A percentile compares a stretch with the other conserved stretches of the same genome.
These are phyloP conservation scores for Enteromius unitaeniatus DNA, from an alignment of 2,797 vertebrate species.

Conservation along the genomic window DNA sequence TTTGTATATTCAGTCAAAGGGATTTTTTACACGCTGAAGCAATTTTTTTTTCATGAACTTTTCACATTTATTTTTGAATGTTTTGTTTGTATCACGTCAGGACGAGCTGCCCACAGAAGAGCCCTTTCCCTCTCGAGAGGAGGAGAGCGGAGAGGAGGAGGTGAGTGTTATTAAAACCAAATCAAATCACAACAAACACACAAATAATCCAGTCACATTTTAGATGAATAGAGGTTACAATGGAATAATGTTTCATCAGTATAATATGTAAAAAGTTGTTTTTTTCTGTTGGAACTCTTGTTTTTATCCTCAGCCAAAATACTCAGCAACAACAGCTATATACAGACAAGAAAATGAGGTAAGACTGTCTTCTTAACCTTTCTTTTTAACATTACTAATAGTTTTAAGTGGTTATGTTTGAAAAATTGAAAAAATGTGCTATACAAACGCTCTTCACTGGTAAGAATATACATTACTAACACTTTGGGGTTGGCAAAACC, in stretches of 20 bases:
- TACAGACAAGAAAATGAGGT: constrained; percentile 38
- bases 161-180: constrained; percentile 54
- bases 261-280: not conserved
- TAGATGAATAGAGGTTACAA: not conserved
- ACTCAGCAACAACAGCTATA: constrained; percentile 2
- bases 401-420: not conserved
- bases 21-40: constrained; percentile 1
- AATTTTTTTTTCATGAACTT: not conserved
- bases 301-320: constrained; percentile 6
- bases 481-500: not conserved
- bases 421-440: not conserved
- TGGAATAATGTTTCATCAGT: not conserved
- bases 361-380: not conserved
- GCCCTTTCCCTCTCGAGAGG: constrained; percentile 42
- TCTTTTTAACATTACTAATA: not conserved
- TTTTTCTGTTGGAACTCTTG: not conserved
- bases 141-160: constrained; percentile 51
- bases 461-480: not conserved
- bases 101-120: constrained; percentile 65
- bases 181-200: not conserved
- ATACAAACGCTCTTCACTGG: not conserved
- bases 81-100: constrained; percentile 54
- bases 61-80: not conserved
- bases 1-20: constrained; percentile 8
- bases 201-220: not conserved